Conservation (phyloP, 2,797 vertebrate species). For the Toxotes lorentzi region DNA sequence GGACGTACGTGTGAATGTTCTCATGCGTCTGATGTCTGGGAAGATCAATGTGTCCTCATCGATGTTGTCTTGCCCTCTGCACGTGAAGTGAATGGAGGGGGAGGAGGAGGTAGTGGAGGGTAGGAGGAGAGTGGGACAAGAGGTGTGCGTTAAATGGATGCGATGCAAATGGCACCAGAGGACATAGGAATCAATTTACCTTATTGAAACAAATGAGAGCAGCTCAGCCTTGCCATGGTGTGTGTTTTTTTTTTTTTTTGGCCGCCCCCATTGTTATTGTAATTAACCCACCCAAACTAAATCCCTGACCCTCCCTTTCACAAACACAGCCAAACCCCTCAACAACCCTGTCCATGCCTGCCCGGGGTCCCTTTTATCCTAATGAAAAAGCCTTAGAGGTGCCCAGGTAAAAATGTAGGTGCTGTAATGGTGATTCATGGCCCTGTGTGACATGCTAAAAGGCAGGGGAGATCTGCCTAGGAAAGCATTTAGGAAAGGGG, state of each 20-base stretch:
- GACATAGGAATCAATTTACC: constrained; percentile 86
- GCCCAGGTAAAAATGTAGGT: constrained; percentile 76
- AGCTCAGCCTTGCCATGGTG: constrained; percentile 69
- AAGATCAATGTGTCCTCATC: constrained; percentile 74
- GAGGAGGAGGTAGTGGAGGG: constrained; percentile 38
- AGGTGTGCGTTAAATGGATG: constrained; percentile 80
- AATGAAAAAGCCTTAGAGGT: constrained; percentile 82
- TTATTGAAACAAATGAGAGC: constrained; percentile 89
- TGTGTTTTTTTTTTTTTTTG: constrained; percentile 65
- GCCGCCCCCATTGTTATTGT: constrained; percentile 82
- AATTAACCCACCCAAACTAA: constrained; percentile 82
- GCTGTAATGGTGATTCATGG: constrained; percentile 82
- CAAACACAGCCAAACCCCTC: constrained; percentile 57
- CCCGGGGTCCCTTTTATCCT: constrained; percentile 82
- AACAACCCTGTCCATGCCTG: constrained; percentile 39
- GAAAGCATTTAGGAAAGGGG: constrained; percentile 75
- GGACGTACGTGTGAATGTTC: constrained; percentile 15
- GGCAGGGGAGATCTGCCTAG: constrained; percentile 71
- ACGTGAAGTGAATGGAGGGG: constrained; percentile 71
- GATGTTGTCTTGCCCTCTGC: constrained; percentile 74
- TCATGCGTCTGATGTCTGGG: constrained; percentile 49
- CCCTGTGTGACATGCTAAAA: constrained; percentile 80
- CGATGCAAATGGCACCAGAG: constrained; percentile 83
- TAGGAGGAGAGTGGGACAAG: constrained; percentile 62
- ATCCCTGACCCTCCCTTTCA: constrained; percentile 71